Base-by-base conservation (phyloP, 1,140 invertebrate genomes). In the Ephestia elutella region DNA sequence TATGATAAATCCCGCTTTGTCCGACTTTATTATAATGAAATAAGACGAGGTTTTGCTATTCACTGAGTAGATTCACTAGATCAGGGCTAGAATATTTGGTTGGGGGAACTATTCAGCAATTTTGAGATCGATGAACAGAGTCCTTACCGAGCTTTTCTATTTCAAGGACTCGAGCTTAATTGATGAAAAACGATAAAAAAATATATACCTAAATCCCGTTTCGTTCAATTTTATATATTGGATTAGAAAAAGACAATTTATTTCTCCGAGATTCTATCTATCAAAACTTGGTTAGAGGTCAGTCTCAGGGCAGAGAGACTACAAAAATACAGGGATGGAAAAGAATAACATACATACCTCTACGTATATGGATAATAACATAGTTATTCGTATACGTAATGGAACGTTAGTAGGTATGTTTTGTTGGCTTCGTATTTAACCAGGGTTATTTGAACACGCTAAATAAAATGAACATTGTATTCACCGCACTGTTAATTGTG, bases 401-500 rank as follows among this genome's bases (percentile, higher is more conserved):
- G 21, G 21, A 7, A 25, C 7, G 7, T 7, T 25, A 25, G 21
- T 25, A 25, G 8, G 25, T 13, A 38, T 13, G 5, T 38, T 15
- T 44, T 44, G 13, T 44, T 44, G 38, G n/a, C 38, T 15, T 15
- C 2, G 38, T 44, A 15, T 44, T 15, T 17, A 17, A 17, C 38
- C 2, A 17, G 13, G 15, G 13, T 5, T 44, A 10, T 44, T 44
- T 44, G 38, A 44, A 44, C 38, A 62, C 58, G 71, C 65, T 68
- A 72, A 71, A 73, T 67, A 67, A 71, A 69, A 69, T 60, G 66
- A 60, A 68, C 64, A 73, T 70, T 77, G 73, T 76, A 73, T 70
- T 63, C 63, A 72, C 51, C 60, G 58, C 7, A 44, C 62, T 55
- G 70, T 71, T 75, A 74, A 79, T 76, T 76, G 73, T 63, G 63